Evolutionary conservation across 2,888 invertebrate genomes (phyloP).

Genomic region (Drosophila putrida): DNA sequence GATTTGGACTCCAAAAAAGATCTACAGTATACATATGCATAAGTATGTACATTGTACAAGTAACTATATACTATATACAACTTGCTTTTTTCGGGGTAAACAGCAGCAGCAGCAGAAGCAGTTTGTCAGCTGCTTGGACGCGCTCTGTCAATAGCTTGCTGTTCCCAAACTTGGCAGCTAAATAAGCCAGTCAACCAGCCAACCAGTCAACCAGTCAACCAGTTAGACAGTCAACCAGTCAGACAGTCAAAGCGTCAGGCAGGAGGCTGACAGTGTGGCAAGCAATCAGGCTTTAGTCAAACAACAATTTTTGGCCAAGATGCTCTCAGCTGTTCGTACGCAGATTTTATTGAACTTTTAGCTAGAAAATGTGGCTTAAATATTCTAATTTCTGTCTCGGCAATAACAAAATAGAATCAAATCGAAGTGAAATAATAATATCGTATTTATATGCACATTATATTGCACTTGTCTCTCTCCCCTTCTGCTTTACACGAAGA

Average conservation of each 20-base stretch:
- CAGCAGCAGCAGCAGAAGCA: conserved; percentile 42
- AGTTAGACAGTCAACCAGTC: not conserved
- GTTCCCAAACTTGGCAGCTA: conserved; percentile 44
- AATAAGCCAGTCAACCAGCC: conserved; percentile 40
- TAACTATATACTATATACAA: conserved; percentile 5
- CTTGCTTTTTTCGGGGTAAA: conserved; percentile 22
- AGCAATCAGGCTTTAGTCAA: conserved; percentile 23
- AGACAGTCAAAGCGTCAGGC: not conserved
- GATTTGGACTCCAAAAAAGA: conserved; percentile 28
- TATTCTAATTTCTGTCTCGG: conserved; percentile 68
- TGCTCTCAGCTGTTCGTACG: conserved; percentile 20
- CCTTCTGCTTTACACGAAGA: not conserved
- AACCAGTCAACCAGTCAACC: conserved; percentile 13
- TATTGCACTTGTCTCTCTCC: conserved; percentile 34
- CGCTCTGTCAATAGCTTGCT: conserved; percentile 53
- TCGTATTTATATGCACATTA: conserved; percentile 72
- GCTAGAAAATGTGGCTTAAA: conserved; percentile 58
- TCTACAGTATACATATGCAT: conserved; percentile 11
- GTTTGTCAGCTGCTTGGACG: conserved; percentile 72
- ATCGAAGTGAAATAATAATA: conserved; percentile 53
- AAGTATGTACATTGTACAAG: not conserved
- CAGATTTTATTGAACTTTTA: conserved; percentile 57
- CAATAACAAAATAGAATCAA: conserved; percentile 35
- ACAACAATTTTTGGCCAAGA: conserved; percentile 34
- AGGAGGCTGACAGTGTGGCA: conserved; percentile 1